phyloP scores from a whole-genome alignment of 2,113 vertebrate genomes.

The Nannospalax galili region DNA sequence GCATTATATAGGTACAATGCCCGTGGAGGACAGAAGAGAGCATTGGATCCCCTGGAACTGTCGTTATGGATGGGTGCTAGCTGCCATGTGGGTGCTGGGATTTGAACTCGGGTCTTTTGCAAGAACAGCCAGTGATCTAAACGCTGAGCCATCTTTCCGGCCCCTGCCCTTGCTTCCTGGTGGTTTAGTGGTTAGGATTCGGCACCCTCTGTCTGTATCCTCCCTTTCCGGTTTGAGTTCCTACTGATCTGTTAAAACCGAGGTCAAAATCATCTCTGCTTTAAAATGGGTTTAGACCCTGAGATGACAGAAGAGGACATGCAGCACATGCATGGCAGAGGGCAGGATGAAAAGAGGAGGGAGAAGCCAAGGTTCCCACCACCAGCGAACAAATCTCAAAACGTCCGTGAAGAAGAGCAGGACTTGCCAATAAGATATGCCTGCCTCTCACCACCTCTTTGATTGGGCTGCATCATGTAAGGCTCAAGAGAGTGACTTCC shows the following conservation, averaged over 20 bases:
- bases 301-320: neutral
- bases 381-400: fast-evolving
- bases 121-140: too few species aligned
- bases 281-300: neutral
- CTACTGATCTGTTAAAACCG: neutral
- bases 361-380: fast-evolving
- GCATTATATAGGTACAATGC: too few species aligned
- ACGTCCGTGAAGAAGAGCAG: fast-evolving
- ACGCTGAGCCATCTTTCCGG: too few species aligned
- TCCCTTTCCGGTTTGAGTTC: too few species aligned
- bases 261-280: neutral
- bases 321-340: neutral
- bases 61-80: too few species aligned
- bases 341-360: fast-evolving
- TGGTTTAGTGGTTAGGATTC: too few species aligned
- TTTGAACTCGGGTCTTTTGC: too few species aligned
- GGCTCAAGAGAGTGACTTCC: neutral
- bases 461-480: fast-evolving
- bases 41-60: too few species aligned
- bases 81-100: too few species aligned
- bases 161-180: too few species aligned
- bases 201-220: too few species aligned
- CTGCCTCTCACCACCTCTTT: fast-evolving
- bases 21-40: too few species aligned
- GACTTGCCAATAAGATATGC: fast-evolving